Conservation (phyloP, 1,140 invertebrate species). For the Macrocentrus cingulum region DNA sequence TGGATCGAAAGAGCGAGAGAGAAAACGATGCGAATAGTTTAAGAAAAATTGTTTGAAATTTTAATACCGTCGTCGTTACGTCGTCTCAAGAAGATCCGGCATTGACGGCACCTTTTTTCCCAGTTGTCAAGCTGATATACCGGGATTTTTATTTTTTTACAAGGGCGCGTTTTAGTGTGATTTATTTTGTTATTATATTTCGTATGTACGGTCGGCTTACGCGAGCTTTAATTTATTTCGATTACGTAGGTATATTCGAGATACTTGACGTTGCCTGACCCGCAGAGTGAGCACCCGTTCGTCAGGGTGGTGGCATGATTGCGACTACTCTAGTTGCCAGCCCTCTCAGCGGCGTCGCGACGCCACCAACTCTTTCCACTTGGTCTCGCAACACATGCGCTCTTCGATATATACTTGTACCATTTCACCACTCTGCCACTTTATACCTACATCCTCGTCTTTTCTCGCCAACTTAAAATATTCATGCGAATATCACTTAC, state of each 20-base stretch:
- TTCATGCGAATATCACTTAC: too few relatives aligned
- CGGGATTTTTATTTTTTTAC: too few relatives aligned
- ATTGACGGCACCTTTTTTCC: not conserved
- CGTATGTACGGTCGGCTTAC: too few relatives aligned
- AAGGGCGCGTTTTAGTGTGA: too few relatives aligned
- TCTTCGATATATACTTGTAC: constrained; percentile 31
- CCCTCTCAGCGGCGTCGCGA: constrained; percentile 41
- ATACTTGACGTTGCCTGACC: constrained; percentile 5
- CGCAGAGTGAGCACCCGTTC: constrained; percentile 30
- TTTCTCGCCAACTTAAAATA: too few relatives aligned
- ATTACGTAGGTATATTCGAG: not conserved
- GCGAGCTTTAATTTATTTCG: too few relatives aligned
- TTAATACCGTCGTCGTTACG: constrained; percentile 1
- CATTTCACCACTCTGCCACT: too few relatives aligned
- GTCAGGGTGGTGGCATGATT: constrained; percentile 56
- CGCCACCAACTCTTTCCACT: constrained; percentile 28
- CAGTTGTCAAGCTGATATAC: too few relatives aligned
- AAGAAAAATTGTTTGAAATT: not conserved
- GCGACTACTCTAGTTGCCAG: constrained; percentile 45
- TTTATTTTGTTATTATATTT: too few relatives aligned
- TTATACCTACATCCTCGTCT: too few relatives aligned
- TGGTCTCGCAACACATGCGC: constrained; percentile 41
- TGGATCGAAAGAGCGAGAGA: not conserved
- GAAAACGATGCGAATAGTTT: not conserved
- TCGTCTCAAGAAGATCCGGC: not conserved